Base-by-base conservation (phyloP, 2,113 vertebrate species). In the Stigmatopora argus region DNA sequence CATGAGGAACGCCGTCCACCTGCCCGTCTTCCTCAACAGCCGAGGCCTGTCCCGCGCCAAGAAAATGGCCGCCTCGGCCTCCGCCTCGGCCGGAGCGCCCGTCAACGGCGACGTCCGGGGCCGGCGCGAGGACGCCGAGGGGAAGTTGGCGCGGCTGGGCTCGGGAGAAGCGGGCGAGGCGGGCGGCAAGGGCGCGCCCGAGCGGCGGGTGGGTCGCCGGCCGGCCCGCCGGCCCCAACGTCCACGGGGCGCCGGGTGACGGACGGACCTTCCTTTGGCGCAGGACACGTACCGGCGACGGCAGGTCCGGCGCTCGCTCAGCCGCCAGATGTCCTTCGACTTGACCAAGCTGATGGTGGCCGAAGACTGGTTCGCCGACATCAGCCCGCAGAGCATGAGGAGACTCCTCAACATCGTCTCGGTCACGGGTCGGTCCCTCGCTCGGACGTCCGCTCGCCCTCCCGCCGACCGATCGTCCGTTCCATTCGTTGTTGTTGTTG, bases 321-420 rank as follows among this genome's bases (percentile, higher is more conserved):
- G 96, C 0, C 92, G 96, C 17, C 97, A 99, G 80, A 97, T 98
- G 96, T 96, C 95, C 23, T 96, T 99, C 15, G 97, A 99, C 78
- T 88, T 99, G 63, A 94, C 94, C 1, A 98, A 98, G 70, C 89
- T 99, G 74, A 85, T 99, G 83, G 93, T 98, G 66, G 94, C 96
- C 0, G 97, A 99, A 78, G 97, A 98, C 66, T 99, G 96, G 96
- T 98, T 98, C 88, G 97, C 92, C 57, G 97, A 99, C 85, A 98
- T 98, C 85, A 98, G 95, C 64, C 97, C 96, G 0, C 97, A 98
- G 89, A 95, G 93, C 46, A 97, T 98, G 97, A 92, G 96, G 72
- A 88, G 97, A 64, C 85, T 99, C 57, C 91, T 99, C 8, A 98
- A 99, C 85, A 98, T 99, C 66, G 95, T 99, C 47, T 99, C 97